Conservation (phyloP, 2,888 invertebrate genomes). For the Pachymerium ferrugineum region DNA sequence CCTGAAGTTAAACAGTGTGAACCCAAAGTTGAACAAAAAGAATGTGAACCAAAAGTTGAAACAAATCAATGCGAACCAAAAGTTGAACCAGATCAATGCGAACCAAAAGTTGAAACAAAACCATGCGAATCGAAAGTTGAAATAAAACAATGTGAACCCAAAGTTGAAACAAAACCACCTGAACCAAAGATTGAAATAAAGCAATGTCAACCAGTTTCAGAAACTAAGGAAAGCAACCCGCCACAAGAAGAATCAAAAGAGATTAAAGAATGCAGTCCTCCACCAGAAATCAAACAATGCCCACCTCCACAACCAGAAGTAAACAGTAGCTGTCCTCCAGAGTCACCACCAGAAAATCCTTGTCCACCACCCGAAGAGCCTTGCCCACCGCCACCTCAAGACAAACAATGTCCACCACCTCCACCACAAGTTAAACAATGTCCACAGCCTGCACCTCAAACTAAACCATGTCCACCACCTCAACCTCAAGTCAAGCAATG, state of each 20-base stretch:
- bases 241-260: no score
- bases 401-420: background rate
- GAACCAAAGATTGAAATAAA: background rate
- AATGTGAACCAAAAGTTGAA: no score
- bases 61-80: no score
- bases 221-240: no score
- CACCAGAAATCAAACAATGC: no score
- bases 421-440: background rate
- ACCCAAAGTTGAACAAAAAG: background rate
- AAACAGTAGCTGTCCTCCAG: background rate
- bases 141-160: no score
- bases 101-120: background rate
- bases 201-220: background rate
- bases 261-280: no score
- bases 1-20: background rate
- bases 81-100: background rate
- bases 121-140: no score
- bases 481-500: no score
- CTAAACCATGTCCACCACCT: background rate
- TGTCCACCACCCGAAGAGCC: background rate
- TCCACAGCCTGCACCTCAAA: background rate
- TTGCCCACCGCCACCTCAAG: background rate
- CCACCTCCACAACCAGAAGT: background rate
- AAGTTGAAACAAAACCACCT: background rate
- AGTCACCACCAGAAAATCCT: background rate